A percentile compares a stretch with the other conserved stretches of the same genome.
phyloP scores from a whole-genome alignment of 1,140 invertebrate genomes.

The Hesperophylax magnus region DNA sequence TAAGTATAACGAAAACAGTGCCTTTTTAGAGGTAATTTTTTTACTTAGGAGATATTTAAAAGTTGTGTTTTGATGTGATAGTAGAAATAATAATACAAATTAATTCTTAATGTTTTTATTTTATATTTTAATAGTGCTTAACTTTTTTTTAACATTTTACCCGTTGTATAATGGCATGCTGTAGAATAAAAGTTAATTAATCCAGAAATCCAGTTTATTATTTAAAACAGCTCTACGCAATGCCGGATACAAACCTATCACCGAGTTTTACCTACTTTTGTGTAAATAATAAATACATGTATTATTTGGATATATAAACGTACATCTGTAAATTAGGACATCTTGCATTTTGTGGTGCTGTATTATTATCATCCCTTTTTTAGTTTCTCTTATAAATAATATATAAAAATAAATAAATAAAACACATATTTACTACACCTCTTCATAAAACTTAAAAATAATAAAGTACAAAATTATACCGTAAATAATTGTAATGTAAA shows the following conservation, averaged over 20 bases:
- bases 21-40: constrained; percentile 39
- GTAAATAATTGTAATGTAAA: constrained; percentile 2
- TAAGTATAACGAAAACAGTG: constrained; percentile 39
- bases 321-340: constrained; percentile 19
- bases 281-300: neutral
- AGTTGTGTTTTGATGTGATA: constrained; percentile 41
- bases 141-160: constrained; percentile 46
- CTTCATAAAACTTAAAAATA: neutral
- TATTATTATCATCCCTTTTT: constrained; percentile 15
- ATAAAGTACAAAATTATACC: constrained; percentile 11
- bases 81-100: constrained; percentile 44
- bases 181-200: constrained; percentile 57
- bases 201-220: constrained; percentile 54
- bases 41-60: constrained; percentile 31
- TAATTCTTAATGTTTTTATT: constrained; percentile 36
- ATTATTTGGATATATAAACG: constrained; percentile 6
- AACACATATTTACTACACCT: constrained; percentile 2
- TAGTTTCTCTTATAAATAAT: constrained; percentile 30
- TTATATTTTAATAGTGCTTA: constrained; percentile 40
- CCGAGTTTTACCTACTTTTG: neutral
- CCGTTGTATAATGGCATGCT: constrained; percentile 54
- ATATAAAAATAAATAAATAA: constrained; percentile 9
- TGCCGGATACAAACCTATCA: constrained; percentile 49
- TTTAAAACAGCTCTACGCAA: constrained; percentile 58
- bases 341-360: constrained; percentile 59